Percentiles rank a stretch among this genome's conserved stretches.
Evolutionary conservation across 2,113 vertebrate species (phyloP).

Genomic region (Engraulis encrasicolus): DNA sequence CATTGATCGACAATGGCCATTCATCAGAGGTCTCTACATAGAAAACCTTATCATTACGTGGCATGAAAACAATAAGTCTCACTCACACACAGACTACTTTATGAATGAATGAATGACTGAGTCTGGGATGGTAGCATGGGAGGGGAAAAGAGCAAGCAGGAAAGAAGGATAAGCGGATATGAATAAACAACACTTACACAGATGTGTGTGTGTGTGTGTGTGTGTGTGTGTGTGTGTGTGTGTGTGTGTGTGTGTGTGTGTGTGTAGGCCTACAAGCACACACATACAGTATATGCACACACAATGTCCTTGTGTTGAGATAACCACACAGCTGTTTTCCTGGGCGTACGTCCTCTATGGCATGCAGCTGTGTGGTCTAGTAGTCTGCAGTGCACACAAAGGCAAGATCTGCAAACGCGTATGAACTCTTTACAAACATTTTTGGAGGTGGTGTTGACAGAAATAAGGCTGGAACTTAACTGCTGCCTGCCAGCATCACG

Average conservation of each 20-base stretch:
- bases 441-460: not conserved
- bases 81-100: too few relatives aligned
- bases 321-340: not conserved
- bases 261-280: not conserved
- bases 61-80: too few relatives aligned
- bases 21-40: too few relatives aligned
- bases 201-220: not conserved
- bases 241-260: not conserved
- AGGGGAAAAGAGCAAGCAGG: not conserved
- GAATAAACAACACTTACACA: not conserved
- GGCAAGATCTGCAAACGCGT: not conserved
- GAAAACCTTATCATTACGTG: too few relatives aligned
- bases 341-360: not conserved
- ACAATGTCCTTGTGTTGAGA: conserved; percentile 9
- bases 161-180: conserved; percentile 5
- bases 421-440: not conserved
- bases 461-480: not conserved
- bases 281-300: too few relatives aligned
- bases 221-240: not conserved
- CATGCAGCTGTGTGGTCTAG: not conserved
- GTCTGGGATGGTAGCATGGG: not conserved
- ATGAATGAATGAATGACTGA: too few relatives aligned
- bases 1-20: too few relatives aligned
- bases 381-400: too few relatives aligned
- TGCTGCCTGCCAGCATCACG: not conserved